phyloP scores from a whole-genome alignment of 2,797 vertebrate species.

The Furcifer pardalis region DNA sequence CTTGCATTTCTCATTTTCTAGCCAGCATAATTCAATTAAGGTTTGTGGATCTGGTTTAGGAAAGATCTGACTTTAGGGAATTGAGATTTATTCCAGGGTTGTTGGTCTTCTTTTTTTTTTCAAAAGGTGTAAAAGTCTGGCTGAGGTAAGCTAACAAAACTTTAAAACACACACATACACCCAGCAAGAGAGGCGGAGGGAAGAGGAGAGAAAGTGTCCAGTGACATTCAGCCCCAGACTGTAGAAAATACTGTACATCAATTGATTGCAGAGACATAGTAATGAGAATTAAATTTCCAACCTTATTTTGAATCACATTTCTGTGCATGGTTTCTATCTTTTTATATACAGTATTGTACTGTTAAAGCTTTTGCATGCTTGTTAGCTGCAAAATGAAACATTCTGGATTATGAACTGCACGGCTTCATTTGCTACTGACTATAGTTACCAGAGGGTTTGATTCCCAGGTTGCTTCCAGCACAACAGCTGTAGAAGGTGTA shows the following conservation, averaged over 20 bases:
- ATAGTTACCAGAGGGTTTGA: neutral
- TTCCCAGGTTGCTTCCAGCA: neutral
- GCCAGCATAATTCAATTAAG: conserved; percentile 34
- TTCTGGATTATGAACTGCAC: neutral
- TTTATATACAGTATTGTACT: neutral
- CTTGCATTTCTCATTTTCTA: conserved; percentile 54
- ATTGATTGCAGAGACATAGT: conserved; percentile 21
- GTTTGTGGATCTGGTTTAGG: conserved; percentile 40
- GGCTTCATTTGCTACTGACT: neutral
- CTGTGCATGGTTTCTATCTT: neutral
- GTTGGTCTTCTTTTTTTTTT: conserved; percentile 3
- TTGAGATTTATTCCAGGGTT: conserved; percentile 19
- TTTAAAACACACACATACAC: neutral
- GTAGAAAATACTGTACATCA: conserved; percentile 11
- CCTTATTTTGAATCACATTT: conserved; percentile 35
- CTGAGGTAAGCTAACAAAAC: conserved; percentile 15
- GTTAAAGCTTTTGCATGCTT: neutral
- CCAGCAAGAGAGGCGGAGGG: too few relatives aligned
- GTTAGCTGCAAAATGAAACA: neutral
- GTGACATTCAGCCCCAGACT: neutral
- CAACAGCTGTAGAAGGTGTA: neutral
- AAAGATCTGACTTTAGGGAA: conserved; percentile 40
- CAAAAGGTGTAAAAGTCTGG: conserved; percentile 14
- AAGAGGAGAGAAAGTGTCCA: too few relatives aligned
- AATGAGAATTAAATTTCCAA: conserved; percentile 43